Base-by-base conservation (phyloP, 2,797 vertebrate genomes). In the Oreonectes daqikongensis region DNA sequence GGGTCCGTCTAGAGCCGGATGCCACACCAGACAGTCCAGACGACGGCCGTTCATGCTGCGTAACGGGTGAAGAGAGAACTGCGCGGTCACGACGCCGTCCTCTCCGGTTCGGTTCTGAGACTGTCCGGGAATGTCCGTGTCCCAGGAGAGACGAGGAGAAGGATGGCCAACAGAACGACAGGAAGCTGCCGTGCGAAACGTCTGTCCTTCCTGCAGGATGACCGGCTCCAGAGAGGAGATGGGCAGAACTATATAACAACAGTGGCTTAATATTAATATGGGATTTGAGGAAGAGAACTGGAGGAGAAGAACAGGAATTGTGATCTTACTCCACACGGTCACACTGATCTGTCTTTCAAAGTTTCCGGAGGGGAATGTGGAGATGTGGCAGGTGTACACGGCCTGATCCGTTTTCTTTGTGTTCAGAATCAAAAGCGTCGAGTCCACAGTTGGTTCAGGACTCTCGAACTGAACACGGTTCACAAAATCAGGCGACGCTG, bases 1-100 rank as follows among this genome's bases (percentile, higher is more conserved):
- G 0, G 94, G 92, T 15, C 87, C 84, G 17, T 90, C 72, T 82
- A 97, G 89, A 5, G 91, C 89, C 0, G 95, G 95, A 42, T 98
- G 96, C 6, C 90, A 92, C 72, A 98, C 93, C 80, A 98, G 85
- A 1, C 97, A 98, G 84, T 95, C 95, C 24, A 98, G 91, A 15
- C 85, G 85, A 50, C 91, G 93, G 28, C 94, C 95, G 0, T 97
- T 94, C 95, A 98, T 97, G 87, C 87, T 88, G 55, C 97, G 93
- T 60, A 93, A 87, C 0, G 97, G 96, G 46, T 96, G 92, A 69
- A 98, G 88, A 18, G 82, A 94, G 88, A 89, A 98, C 79, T 92
- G 85, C 0, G 90, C 94, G 63, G 94, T 95, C 80, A 96, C 91
- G 0, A 94, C 89, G 0, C 94, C 91, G 0, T 90, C 92, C 10